Base-by-base conservation (phyloP, 2,113 vertebrate species). In the Megalops atlanticus region DNA sequence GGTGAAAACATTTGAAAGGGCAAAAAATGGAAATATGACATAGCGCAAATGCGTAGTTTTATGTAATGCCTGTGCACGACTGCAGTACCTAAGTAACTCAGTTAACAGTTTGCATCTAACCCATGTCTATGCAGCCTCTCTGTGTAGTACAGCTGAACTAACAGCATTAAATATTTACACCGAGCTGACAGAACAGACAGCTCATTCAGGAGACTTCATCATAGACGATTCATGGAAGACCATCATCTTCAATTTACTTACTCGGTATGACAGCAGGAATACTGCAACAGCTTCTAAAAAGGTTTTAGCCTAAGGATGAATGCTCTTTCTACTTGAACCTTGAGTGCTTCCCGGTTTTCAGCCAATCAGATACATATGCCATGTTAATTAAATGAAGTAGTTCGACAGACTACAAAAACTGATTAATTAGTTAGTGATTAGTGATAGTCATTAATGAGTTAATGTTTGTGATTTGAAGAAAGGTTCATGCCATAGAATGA, bases 131-230 rank as follows among this genome's bases (percentile, higher is more conserved):
- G 58, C 58, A 64, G 58, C 58, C 24, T 21, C 31, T 31, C n/a
- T 27, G 58, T 64, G 35, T 21, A 35, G 15, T 72, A 72, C 70
- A 72, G 70, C 38, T 36, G 33, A 72, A 18, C 35, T 72, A 36
- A 72, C 70, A 74, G 7, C 39, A 45, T 74, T n/a, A 74, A 74
- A 74, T 74, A 74, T 74, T 43, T 36, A 74, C 73, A 72, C 35
- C 1, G 70, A 39, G 70, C 70, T 36, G 70, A 72, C 70, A 38
- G 70, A 72, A 21, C 35, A 72, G 24, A 38, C 35, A 35, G 33
- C 15, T 72, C 38, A 39, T 35, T 71, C 69, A 71, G 31, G 38
- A 72, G 2, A 36, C 70, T 36, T 72, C 18, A 72, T 72, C 70
- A 36, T 15, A 2, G 18, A 39, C n/a, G 73, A 40, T 45, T 39